Base-by-base conservation (phyloP, 2,113 vertebrate species). In the Archocentrus centrarchus region DNA sequence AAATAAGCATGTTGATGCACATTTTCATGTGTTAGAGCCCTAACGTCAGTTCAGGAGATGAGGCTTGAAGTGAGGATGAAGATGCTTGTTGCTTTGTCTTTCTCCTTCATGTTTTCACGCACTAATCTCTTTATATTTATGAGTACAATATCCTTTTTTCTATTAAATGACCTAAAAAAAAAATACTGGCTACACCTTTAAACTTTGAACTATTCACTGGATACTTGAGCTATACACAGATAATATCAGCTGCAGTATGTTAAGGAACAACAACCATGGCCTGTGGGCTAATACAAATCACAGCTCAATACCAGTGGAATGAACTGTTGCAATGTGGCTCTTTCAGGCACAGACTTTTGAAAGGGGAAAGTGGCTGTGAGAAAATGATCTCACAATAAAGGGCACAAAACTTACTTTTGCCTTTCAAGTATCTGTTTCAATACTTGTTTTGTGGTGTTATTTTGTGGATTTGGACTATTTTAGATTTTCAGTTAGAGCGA, bases 351-450 rank as follows among this genome's bases (percentile, higher is more conserved):
- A 1, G 27, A 10, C n/a, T 79, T 73, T 47, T 68, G 44, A 75
- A 10, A 55, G 39, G 13, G 18, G 14, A 66, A 68, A 83, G 75
- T 41, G 66, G 13, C 37, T 61, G 3, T 27, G 15, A 50, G 53
- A 27, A 62, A 82, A 86, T 76, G 37, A 75, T 77, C 55, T 80
- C 37, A 61, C 37, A 75, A 32, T 77, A 39, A 79, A 79, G 30
- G 62, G 41, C 27, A 24, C 44, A 77, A 35, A 78, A 78, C 20
- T 8, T 61, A 22, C 20, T 80, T 66, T 75, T 59, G 22, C 13
- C 64, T 17, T 59, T n/a, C 32, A 62, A 63, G 68, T 58, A n/a
- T 53, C 3, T 58, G 5, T 66, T 44, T 76, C 66, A n/a, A 30
- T 77, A 24, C n/a, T 30, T 39, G 8, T 22, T 58, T 35, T 35